These are phyloP conservation scores for Homalodisca vitripennis DNA, from an alignment of 1,140 invertebrate species.

Conservation along the genomic window DNA sequence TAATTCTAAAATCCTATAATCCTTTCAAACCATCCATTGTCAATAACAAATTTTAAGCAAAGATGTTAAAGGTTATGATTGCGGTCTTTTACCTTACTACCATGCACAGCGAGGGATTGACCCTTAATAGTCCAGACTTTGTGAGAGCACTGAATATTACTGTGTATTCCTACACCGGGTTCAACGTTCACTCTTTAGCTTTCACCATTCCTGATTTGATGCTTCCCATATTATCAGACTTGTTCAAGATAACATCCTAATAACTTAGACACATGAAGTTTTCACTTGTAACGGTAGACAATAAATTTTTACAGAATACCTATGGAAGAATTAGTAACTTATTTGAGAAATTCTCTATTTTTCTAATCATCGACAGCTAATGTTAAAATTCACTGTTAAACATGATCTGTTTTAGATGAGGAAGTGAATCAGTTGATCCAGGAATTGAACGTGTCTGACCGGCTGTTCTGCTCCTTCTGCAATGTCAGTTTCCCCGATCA, in stretches of 20 bases:
- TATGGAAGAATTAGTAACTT: background rate
- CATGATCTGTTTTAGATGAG: slow-evolving; percentile 39
- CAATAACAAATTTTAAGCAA: too few relatives aligned
- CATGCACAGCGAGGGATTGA: too few relatives aligned
- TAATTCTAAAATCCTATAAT: too few relatives aligned
- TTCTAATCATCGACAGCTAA: background rate
- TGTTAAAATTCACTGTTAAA: background rate
- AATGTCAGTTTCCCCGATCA: slow-evolving; percentile 52
- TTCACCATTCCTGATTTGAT: too few relatives aligned
- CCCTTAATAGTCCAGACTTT: too few relatives aligned
- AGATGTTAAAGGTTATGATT: too few relatives aligned
- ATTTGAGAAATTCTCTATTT: background rate
- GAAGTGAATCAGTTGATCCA: slow-evolving; percentile 45
- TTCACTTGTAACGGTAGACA: background rate
- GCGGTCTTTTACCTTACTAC: too few relatives aligned
- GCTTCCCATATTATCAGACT: too few relatives aligned
- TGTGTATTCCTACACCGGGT: too few relatives aligned
- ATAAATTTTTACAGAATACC: background rate
- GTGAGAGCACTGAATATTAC: too few relatives aligned
- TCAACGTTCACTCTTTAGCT: too few relatives aligned
- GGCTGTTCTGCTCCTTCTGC: slow-evolving; percentile 56
- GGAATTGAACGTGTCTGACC: slow-evolving; percentile 52
- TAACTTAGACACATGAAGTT: background rate
- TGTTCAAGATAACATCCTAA: background rate
- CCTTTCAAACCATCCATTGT: too few relatives aligned